Percentiles rank a stretch among this genome's conserved stretches.
Evolutionary conservation across 2,888 invertebrate species (phyloP).

Genomic region (Sclerodermus sp.): DNA sequence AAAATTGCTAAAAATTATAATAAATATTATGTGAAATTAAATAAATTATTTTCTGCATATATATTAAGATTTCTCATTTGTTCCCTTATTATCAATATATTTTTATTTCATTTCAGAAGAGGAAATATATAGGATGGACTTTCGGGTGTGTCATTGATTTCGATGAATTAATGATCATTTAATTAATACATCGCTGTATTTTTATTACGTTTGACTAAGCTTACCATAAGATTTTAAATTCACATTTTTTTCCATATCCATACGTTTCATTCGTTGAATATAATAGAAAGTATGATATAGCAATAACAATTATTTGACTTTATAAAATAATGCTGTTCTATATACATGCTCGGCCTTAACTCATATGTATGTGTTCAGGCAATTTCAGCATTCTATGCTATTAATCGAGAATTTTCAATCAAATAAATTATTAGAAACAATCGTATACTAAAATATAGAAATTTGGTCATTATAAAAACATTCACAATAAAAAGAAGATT

Average conservation of each 20-base stretch:
- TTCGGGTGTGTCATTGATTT: too few species aligned
- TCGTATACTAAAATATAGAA: background rate
- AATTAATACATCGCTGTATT: slow-evolving; percentile 33
- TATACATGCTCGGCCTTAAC: slow-evolving; percentile 33
- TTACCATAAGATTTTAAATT: slow-evolving; percentile 28
- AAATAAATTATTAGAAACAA: background rate
- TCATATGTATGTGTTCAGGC: slow-evolving; percentile 17
- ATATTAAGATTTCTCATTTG: too few species aligned
- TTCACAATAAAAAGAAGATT: too few species aligned
- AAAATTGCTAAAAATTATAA: too few species aligned
- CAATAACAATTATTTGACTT: slow-evolving; percentile 36
- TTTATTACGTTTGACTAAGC: slow-evolving; percentile 39
- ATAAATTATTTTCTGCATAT: too few species aligned
- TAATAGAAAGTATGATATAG: slow-evolving; percentile 36
- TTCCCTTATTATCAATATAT: too few species aligned
- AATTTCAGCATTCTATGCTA: background rate
- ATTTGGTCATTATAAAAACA: too few species aligned
- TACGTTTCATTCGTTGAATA: slow-evolving; percentile 22
- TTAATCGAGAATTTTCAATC: background rate
- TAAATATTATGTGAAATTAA: too few species aligned
- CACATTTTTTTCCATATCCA: slow-evolving; percentile 21
- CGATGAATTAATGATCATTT: too few species aligned
- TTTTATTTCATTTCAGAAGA: too few species aligned
- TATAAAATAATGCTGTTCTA: slow-evolving; percentile 41
- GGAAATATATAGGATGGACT: too few species aligned